These are phyloP conservation scores for Morpho helenor DNA, from an alignment of 2,888 invertebrate genomes.

Conservation along the genomic window DNA sequence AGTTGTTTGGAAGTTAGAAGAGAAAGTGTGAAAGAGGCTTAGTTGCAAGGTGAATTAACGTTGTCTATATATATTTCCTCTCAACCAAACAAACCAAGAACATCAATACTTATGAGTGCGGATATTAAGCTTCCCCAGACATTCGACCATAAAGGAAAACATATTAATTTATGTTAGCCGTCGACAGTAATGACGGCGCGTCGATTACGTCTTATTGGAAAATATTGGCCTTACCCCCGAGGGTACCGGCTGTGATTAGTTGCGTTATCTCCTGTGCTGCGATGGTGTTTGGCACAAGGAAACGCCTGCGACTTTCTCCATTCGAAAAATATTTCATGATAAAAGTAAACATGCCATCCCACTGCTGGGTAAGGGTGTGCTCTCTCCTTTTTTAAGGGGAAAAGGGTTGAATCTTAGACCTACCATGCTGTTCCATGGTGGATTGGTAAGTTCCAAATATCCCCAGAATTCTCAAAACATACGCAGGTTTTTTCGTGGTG, in stretches of 20 bases:
- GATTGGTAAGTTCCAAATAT: too few species aligned
- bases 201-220: constrained; percentile 73
- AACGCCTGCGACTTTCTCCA: neutral
- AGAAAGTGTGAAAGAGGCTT: too few species aligned
- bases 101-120: constrained; percentile 30
- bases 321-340: neutral
- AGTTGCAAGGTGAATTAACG: too few species aligned
- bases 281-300: neutral
- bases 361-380: too few species aligned
- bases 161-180: constrained; percentile 73
- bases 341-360: too few species aligned
- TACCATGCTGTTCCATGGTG: too few species aligned
- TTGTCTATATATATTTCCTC: too few species aligned
- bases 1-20: too few species aligned
- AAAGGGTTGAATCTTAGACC: too few species aligned
- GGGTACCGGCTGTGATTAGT: constrained; percentile 27
- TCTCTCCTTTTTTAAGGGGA: too few species aligned
- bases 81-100: constrained; percentile 21
- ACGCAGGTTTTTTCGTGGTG: too few species aligned
- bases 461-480: too few species aligned
- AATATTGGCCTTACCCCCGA: constrained; percentile 50
- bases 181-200: constrained; percentile 66
- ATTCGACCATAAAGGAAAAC: constrained; percentile 29
- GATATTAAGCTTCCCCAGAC: constrained; percentile 33
- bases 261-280: constrained; percentile 14